phyloP scores from a whole-genome alignment of 1,140 invertebrate species.

The Proctacanthus coquilletti region DNA sequence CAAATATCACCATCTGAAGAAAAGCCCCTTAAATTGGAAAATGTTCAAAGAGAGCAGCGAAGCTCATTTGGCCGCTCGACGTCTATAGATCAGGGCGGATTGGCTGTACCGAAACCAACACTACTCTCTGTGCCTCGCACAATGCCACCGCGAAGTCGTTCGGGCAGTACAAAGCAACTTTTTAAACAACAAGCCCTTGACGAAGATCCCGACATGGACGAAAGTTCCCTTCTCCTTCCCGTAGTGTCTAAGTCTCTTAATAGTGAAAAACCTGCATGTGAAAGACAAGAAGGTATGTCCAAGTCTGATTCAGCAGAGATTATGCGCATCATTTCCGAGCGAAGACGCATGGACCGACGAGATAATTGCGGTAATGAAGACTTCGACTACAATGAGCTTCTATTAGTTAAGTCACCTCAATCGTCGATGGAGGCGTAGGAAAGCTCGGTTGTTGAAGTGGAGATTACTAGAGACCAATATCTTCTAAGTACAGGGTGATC shows the following conservation, averaged over 20 bases:
- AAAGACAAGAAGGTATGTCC: conserved; percentile 6
- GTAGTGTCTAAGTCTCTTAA: conserved; percentile 2
- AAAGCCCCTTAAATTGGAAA: not conserved
- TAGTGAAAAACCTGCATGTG: not conserved
- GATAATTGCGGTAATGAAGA: conserved; percentile 22
- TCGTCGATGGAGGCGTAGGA: conserved; percentile 19
- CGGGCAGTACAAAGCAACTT: conserved; percentile 28
- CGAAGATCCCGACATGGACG: conserved; percentile 26
- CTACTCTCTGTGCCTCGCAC: conserved; percentile 23
- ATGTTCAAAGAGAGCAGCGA: not conserved
- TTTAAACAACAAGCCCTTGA: conserved; percentile 30
- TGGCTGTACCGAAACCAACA: conserved; percentile 6
- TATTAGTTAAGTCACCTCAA: conserved; percentile 26
- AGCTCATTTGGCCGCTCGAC: conserved; percentile 19
- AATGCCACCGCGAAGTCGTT: conserved; percentile 27
- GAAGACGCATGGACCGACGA: conserved; percentile 23
- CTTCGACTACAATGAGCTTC: conserved; percentile 26
- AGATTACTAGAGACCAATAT: no score
- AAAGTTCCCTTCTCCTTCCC: conserved; percentile 23
- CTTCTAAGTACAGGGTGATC: no score
- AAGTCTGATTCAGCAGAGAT: conserved; percentile 28
- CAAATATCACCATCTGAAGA: conserved; percentile 16
- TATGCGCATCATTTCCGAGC: conserved; percentile 27
- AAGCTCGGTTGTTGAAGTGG: no score
- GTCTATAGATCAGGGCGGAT: conserved; percentile 22